Base-by-base conservation (phyloP, 37 sponge, comb jelly and placozoan species). In the Tethya wilhelma region DNA sequence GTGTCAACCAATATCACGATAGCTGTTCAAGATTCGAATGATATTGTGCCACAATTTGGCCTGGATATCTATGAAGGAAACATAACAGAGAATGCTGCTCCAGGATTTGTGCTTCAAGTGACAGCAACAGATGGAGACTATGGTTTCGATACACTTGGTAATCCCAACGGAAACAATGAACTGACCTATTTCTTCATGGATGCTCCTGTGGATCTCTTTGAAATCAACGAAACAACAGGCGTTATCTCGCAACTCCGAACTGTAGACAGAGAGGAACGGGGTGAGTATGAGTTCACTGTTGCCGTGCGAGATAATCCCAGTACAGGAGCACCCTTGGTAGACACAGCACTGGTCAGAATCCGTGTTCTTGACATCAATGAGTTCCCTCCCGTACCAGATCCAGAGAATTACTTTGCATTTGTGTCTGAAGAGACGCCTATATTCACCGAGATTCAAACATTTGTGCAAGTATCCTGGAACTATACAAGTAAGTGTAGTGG, bases 351-450 rank as follows among this genome's bases (percentile, higher is more conserved):
- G 12, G 86, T 94, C 22, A 81, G 44, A 2, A 64, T 94, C 5
- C 28, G 0, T 39, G 85, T 94, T 9, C 0, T 75, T 22, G 89
- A 90, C 65, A 75, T 84, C 49, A 94, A 94, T 67, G 91, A 94
- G 23, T 71, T 75, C 67, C 53, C 82, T 8, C 92, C 93, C 8
- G 45, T 79, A 65, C 79, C 86, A 23, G 84, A 90, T 53, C 91
- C 90, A 30, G 38, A 23, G 22, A 38, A 3, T 0, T 90, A 90
- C 63, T 63, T 53, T 66, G 88, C 59, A 6, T 68, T 38, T 41
- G 73, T 94, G 0, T 41, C 65, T 0, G 95, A 94, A 46, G 53
- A 63, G 6, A 55, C 71, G 30, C 59, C 23, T 4, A 7, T 40
- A 7, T 42, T 33, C 0, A 20, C 70, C 20, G 20, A 1, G 30